Evolutionary conservation across 2,888 invertebrate species (phyloP).

Genomic region (Tenthredo amoena): DNA sequence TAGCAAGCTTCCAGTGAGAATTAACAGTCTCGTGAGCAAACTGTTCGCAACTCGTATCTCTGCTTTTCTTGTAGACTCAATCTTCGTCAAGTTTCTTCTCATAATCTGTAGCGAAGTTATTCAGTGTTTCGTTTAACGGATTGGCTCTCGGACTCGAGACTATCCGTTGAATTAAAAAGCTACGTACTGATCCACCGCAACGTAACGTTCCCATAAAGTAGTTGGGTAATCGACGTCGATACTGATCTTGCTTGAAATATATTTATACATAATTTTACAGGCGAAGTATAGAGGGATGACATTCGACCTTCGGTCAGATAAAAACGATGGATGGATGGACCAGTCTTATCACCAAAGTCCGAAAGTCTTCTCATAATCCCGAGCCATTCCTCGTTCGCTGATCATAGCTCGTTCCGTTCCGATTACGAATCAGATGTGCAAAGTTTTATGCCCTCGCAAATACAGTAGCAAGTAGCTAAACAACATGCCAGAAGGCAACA

Average conservation of each 20-base stretch:
- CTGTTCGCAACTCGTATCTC: neutral
- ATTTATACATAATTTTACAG: neutral
- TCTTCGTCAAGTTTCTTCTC: neutral
- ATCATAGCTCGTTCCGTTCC: neutral
- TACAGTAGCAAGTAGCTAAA: neutral
- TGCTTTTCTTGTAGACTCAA: neutral
- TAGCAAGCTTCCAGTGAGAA: neutral
- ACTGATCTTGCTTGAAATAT: neutral
- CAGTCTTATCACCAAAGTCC: neutral
- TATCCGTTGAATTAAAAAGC: neutral
- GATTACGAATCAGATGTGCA: neutral
- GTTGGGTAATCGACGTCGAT: neutral
- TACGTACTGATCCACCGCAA: neutral
- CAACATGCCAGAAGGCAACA: neutral
- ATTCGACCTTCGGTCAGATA: neutral
- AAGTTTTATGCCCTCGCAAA: neutral
- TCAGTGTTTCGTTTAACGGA: neutral
- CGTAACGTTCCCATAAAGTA: neutral
- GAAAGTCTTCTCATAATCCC: neutral
- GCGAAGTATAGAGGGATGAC: neutral
- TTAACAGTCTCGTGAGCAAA: neutral
- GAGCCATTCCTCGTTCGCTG: neutral
- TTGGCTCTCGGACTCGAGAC: neutral
- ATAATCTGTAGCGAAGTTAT: neutral
- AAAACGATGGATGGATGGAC: neutral